Conservation (phyloP, 1,140 invertebrate genomes). For the Pinna nobilis region DNA sequence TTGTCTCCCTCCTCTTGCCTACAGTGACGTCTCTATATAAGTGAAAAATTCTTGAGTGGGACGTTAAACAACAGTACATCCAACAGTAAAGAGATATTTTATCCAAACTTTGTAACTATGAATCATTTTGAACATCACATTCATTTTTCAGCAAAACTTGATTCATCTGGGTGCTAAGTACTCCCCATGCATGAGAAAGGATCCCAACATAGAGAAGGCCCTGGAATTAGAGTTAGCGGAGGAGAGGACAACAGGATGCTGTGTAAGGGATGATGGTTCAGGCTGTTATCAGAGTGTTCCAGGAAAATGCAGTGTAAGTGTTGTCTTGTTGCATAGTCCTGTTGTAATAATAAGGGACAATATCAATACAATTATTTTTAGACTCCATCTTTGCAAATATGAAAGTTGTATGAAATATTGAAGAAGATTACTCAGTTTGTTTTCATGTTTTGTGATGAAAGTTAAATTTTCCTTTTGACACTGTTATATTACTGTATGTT, state of each 20-base stretch:
- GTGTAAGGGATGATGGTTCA: slow-evolving; percentile 85
- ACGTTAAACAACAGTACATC: neutral
- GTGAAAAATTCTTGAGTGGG: neutral
- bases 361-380: neutral
- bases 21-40: too few species aligned
- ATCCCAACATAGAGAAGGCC: slow-evolving; percentile 92
- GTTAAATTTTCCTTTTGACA: neutral
- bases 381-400: neutral
- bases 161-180: slow-evolving; percentile 99
- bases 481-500: neutral
- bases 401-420: neutral
- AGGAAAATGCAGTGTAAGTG: slow-evolving; percentile 88
- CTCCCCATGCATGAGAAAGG: slow-evolving; percentile 97
- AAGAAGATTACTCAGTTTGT: neutral
- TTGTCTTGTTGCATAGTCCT: neutral
- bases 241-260: slow-evolving; percentile 69
- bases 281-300: slow-evolving; percentile 98
- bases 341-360: neutral
- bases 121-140: too few species aligned
- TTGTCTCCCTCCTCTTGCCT: too few species aligned
- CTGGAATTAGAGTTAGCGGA: slow-evolving; percentile 79
- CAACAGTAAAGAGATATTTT: too few species aligned
- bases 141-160: slow-evolving; percentile 88
- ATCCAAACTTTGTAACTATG: too few species aligned
- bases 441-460: neutral